Conservation (phyloP, 2,113 vertebrate genomes). For the Cairina moschata region DNA sequence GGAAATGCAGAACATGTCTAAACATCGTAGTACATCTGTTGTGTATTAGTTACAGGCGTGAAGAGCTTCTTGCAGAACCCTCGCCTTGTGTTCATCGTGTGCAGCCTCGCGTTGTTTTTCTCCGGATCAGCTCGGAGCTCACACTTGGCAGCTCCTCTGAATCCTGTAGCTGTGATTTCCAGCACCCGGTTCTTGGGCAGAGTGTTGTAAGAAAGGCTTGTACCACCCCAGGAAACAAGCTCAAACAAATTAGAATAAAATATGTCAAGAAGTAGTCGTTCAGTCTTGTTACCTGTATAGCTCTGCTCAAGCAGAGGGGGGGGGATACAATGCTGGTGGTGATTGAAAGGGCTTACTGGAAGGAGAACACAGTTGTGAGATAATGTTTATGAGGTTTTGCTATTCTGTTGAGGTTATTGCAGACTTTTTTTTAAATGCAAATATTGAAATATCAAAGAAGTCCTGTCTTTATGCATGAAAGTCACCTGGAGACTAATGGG, state of each 20-base stretch:
- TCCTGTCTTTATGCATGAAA: neutral
- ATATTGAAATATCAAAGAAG: neutral
- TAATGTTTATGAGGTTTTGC: neutral
- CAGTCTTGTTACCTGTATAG: neutral
- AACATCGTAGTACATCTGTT: neutral
- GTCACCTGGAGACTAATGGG: constrained; percentile 20
- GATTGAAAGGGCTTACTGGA: neutral
- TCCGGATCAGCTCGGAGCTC: neutral
- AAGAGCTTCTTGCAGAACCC: neutral
- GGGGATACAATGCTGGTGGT: neutral
- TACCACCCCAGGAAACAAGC: neutral
- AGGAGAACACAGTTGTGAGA: neutral
- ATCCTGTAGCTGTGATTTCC: neutral
- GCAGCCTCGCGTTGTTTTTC: neutral
- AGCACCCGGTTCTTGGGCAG: neutral
- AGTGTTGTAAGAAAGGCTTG: neutral
- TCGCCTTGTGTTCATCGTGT: neutral
- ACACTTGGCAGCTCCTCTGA: neutral
- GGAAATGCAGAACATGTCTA: neutral
- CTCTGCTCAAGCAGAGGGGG: neutral
- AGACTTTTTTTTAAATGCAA: neutral
- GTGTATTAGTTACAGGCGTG: neutral
- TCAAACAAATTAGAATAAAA: neutral
- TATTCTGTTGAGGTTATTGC: neutral
- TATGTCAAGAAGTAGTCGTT: neutral